These are phyloP conservation scores for Drosophila mauritiana DNA, from an alignment of 1,140 invertebrate species.

Conservation along the genomic window DNA sequence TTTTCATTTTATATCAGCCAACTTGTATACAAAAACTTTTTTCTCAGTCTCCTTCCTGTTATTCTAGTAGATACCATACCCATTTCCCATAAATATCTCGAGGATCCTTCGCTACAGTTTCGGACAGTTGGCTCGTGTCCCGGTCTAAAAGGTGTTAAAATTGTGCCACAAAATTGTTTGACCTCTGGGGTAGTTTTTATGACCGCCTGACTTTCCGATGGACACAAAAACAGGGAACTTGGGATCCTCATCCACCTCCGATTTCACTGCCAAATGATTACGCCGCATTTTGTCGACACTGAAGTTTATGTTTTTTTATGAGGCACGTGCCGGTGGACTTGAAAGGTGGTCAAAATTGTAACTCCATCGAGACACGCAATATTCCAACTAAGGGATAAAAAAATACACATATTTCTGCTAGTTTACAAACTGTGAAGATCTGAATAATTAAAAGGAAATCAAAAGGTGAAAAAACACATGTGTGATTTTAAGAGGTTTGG, in stretches of 20 bases:
- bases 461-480: constrained; percentile 3
- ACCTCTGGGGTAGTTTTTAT: constrained; percentile 67
- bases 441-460: constrained; percentile 37
- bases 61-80: constrained; percentile 6
- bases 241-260: constrained; percentile 1
- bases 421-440: constrained; percentile 55
- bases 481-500: constrained; percentile 9
- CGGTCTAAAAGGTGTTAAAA: constrained; percentile 76
- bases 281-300: constrained; percentile 78
- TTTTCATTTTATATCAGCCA: no score
- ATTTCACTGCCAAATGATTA: constrained; percentile 62
- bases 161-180: constrained; percentile 76
- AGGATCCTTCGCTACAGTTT: constrained; percentile 34
- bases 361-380: constrained; percentile 61
- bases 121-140: constrained; percentile 59
- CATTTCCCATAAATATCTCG: constrained; percentile 66
- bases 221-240: neutral
- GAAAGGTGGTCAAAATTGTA: constrained; percentile 56
- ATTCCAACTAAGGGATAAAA: constrained; percentile 53
- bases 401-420: constrained; percentile 31
- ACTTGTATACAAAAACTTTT: neutral
- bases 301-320: constrained; percentile 78
- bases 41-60: neutral
- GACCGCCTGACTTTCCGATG: constrained; percentile 27
- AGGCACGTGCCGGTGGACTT: constrained; percentile 64